Base-by-base conservation (phyloP, 2,888 invertebrate genomes). In the Eupelmus urozonus region DNA sequence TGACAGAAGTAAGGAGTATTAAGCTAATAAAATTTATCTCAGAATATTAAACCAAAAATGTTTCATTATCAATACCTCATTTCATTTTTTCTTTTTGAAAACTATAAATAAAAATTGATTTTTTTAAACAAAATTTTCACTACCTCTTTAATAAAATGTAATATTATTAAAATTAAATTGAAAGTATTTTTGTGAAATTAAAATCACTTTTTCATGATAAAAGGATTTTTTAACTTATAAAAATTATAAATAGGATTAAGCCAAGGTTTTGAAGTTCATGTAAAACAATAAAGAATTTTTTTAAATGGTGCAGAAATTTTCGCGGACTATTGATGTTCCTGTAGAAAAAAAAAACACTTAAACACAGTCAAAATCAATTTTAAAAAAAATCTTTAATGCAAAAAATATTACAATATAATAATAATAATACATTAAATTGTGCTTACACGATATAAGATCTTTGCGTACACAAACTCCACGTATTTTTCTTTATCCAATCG, bases 21-120 rank as follows among this genome's bases (percentile, higher is more conserved):
- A 85, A 83, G 81, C 83, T 83, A 85, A 85, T 85, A 85, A 85
- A 85, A 82, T 83, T 80, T 83, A 80, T 80, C 80, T 80, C 76
- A 78, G 13, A 81, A 72, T 23, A 75, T 69, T 62, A 71, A 65
- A 23, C 62, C 29, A 7, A 57, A 20, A 13, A 29, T 1, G 9
- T 49, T 45, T 73, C 51, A 40, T 70, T 70, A 55, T 67, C 13
- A 16, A 45, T 51, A 51, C 20, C 13, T 51, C 4, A 51, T 51
- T 9, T 9, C 3, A 18, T 51, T 18, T 2, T 51, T 2, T 4
- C 18, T 18, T n/a, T 51, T 18, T 18, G 2, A 34, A 45, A 16
- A 45, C 3, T 45, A 13, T 23, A 55, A 55, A 23, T 55, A 23
- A 55, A 23, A 55, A 45, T 45, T n/a, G 29, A 25, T 18, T 34